Conservation (phyloP, 2,113 vertebrate genomes). For the Hippocampus barbouri region DNA sequence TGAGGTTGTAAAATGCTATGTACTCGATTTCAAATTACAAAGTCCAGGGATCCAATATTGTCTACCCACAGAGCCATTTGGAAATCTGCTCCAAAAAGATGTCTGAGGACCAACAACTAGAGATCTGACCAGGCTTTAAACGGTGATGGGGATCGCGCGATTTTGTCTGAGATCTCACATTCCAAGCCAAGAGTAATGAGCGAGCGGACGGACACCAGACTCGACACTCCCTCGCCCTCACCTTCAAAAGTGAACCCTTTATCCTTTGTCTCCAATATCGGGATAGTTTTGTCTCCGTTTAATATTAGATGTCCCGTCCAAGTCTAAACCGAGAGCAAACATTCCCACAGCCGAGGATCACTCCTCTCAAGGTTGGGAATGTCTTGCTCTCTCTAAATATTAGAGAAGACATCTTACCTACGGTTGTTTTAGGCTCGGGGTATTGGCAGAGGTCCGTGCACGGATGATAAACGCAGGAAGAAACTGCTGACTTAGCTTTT, state of each 20-base stretch:
- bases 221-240: slow-evolving; percentile 19
- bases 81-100: slow-evolving; percentile 28
- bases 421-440: slow-evolving; percentile 22
- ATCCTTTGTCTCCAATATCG: slow-evolving; percentile 47
- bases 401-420: slow-evolving; percentile 34
- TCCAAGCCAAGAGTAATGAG: slow-evolving; percentile 43
- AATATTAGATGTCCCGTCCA: slow-evolving; percentile 41
- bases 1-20: slow-evolving; percentile 24
- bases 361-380: slow-evolving; percentile 45
- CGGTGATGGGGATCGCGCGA: slow-evolving; percentile 38
- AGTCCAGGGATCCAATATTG: slow-evolving; percentile 15
- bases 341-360: slow-evolving; percentile 12
- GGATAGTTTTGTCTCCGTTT: slow-evolving; percentile 37
- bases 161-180: slow-evolving; percentile 43
- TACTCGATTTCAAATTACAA: slow-evolving; percentile 38
- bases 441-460: slow-evolving; percentile 7
- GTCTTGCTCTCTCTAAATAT: slow-evolving; percentile 32
- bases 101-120: slow-evolving; percentile 33
- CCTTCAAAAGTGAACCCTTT: slow-evolving; percentile 51
- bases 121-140: slow-evolving; percentile 10
- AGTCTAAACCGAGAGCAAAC: slow-evolving; percentile 42
- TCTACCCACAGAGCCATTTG: slow-evolving; percentile 24
- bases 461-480: slow-evolving; percentile 26
- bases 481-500: slow-evolving; percentile 21
- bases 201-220: slow-evolving; percentile 48